Conservation (phyloP, 1,140 invertebrate species). For the Heliconius eleuchia region DNA sequence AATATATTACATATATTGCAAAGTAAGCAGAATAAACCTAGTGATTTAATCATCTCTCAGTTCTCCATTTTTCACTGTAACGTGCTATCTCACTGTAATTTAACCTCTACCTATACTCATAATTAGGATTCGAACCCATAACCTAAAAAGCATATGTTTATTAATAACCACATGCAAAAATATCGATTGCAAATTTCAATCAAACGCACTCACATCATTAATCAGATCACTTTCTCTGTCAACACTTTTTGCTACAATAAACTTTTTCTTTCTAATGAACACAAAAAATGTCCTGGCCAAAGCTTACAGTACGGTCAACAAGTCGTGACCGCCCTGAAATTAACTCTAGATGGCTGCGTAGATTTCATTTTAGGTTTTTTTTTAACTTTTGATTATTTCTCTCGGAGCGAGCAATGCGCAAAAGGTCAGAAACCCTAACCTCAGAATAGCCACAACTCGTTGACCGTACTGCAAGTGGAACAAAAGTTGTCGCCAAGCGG, state of each 20-base stretch:
- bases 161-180: not conserved
- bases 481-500: conserved; percentile 18
- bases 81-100: too few relatives aligned
- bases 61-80: too few relatives aligned
- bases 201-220: conserved; percentile 1
- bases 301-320: not conserved
- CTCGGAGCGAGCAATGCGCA: too few relatives aligned
- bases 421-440: too few relatives aligned
- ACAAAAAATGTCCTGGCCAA: conserved; percentile 29
- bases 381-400: too few relatives aligned
- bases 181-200: conserved; percentile 1
- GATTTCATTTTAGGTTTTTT: too few relatives aligned
- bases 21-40: too few relatives aligned
- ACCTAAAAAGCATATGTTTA: not conserved
- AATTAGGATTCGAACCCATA: not conserved
- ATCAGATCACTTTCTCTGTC: conserved; percentile 31
- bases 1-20: too few relatives aligned
- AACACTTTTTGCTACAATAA: conserved; percentile 22
- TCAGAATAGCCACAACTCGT: too few relatives aligned
- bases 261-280: conserved; percentile 34
- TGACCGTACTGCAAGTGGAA: not conserved
- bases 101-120: not conserved
- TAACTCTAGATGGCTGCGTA: too few relatives aligned
- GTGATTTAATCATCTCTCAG: too few relatives aligned
- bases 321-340: too few relatives aligned